Conservation (phyloP, 2,113 vertebrate genomes). For the Hippocampus comes region DNA sequence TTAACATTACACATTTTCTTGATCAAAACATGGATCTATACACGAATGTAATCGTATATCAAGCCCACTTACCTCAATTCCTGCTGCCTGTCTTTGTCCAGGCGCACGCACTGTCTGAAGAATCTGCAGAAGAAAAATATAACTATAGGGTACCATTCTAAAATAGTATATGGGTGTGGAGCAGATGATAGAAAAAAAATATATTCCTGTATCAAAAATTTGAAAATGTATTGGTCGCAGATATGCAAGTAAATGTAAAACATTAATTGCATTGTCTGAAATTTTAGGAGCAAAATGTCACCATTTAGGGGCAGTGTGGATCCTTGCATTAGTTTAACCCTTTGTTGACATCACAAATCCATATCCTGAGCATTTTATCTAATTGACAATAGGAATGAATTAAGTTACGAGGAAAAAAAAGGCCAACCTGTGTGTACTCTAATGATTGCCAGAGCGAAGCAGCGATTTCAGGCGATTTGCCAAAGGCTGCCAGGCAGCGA, state of each 20-base stretch:
- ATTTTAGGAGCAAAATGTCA: too few species aligned
- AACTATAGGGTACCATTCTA: conserved; percentile 3
- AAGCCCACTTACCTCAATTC: conserved; percentile 83
- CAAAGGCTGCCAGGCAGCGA: conserved; percentile 86
- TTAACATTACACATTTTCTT: not conserved
- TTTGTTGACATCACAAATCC: not conserved
- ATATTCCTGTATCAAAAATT: too few species aligned
- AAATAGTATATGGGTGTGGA: not conserved
- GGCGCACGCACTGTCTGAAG: conserved; percentile 88
- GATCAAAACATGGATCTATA: not conserved
- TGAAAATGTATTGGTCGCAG: too few species aligned
- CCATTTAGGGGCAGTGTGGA: too few species aligned
- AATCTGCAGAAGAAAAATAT: conserved; percentile 71
- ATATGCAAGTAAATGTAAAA: not conserved
- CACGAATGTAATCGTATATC: not conserved
- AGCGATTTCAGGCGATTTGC: conserved; percentile 93
- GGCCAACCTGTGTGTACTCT: conserved; percentile 89
- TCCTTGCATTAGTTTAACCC: not conserved
- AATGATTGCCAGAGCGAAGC: conserved; percentile 96
- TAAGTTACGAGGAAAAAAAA: not conserved
- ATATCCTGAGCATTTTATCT: not conserved
- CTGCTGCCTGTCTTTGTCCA: conserved; percentile 87
- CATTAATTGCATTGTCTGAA: too few species aligned
- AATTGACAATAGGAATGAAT: not conserved
- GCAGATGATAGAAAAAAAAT: too few species aligned